Percentiles rank a stretch among this genome's conserved stretches.
Evolutionary conservation across 2,888 invertebrate genomes (phyloP).

Genomic region (Rutpela maculata): DNA sequence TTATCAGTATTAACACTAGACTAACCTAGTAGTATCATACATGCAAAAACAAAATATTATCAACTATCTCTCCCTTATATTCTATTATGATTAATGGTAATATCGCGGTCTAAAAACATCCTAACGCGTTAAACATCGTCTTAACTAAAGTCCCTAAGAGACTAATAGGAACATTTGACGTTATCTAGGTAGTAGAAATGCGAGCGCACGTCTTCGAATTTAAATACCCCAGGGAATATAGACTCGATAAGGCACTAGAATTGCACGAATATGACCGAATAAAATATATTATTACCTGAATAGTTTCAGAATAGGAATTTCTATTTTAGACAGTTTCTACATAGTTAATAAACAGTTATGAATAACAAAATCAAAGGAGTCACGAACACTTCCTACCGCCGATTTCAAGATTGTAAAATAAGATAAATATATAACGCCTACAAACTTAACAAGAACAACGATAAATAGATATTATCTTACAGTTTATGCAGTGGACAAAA

Average conservation of each 20-base stretch:
- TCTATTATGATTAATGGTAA: constrained; percentile 56
- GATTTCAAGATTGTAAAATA: constrained; percentile 40
- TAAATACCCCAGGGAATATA: constrained; percentile 71
- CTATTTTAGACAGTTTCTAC: constrained; percentile 65
- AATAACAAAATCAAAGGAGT: constrained; percentile 57
- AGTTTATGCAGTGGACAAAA: neutral
- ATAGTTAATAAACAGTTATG: constrained; percentile 61
- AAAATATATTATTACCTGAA: constrained; percentile 72
- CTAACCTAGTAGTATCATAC: constrained; percentile 50
- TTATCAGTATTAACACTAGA: constrained; percentile 56
- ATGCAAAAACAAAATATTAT: constrained; percentile 56
- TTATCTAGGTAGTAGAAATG: constrained; percentile 70
- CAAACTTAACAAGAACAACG: constrained; percentile 38
- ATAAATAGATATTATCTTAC: constrained; percentile 10
- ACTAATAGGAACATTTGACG: constrained; percentile 71
- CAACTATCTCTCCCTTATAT: constrained; percentile 48
- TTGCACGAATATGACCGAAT: constrained; percentile 69
- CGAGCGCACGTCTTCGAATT: constrained; percentile 71
- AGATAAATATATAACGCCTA: constrained; percentile 39
- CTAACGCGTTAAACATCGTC: constrained; percentile 59
- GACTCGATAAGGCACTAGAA: constrained; percentile 69
- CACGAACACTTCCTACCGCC: constrained; percentile 47
- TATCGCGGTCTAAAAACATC: constrained; percentile 58
- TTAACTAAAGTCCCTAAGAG: constrained; percentile 69
- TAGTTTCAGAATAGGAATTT: constrained; percentile 70